Base-by-base conservation (phyloP, 2,113 vertebrate genomes). In the Eira barbara region DNA sequence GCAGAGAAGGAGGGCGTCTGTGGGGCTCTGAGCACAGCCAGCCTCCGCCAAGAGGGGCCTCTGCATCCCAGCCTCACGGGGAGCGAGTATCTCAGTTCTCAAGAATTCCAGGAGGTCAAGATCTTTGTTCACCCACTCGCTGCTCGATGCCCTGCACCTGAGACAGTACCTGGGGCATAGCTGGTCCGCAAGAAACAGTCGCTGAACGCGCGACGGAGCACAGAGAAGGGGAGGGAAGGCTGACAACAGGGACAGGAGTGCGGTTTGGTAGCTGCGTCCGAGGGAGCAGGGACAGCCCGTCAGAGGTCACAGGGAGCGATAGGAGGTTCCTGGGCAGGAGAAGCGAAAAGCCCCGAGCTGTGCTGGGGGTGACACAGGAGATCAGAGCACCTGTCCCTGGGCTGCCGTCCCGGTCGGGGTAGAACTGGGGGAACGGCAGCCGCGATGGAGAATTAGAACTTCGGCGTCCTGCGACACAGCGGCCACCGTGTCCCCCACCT, bases 401-500 rank as follows among this genome's bases (percentile, higher is more conserved):
- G 55, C 57, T 47, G 36, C 36, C 34, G 18, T 13, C 27, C 57
- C 4, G 8, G 27, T 49, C 18, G 34, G n/a, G 39, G 27, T 0
- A 69, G 42, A 83, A 25, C n/a, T 20, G 4, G n/a, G 55, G 45
- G n/a, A 45, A 12, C 15, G 1, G 20, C 55, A 6, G 4, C 57
- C 8, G 2, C 2, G 14, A 20, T 3, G 14, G 52, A 17, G 27
- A 73, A 52, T 63, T 29, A 31, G n/a, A 49, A 0, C 25, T 63
- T 47, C 29, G 4, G 15, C 0, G 1, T 52, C 13, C 39, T 4
- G 27, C 11, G 12, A 34, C 49, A 9, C 0, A 23, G 69, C 1
- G 4, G 20, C 27, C 12, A 11, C 15, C 0, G 0, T 0, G 2
- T 14, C 55, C 13, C 34, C 12, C 2, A 9, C 47, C 25, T 0